These are phyloP conservation scores for Bryconaethiops microstoma DNA, from an alignment of 2,797 vertebrate genomes.

Conservation along the genomic window DNA sequence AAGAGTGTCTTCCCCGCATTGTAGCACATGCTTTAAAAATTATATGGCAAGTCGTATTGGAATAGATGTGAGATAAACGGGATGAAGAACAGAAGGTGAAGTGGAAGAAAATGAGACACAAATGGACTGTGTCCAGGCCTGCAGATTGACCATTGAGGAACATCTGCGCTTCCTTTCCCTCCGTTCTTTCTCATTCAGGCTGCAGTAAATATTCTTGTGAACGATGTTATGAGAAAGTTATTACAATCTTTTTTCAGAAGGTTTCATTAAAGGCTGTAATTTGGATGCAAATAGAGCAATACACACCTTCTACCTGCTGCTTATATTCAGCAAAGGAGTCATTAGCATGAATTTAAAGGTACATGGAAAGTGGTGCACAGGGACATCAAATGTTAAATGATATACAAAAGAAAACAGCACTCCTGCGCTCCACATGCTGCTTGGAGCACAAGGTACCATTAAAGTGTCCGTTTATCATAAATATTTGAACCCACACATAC, in stretches of 20 bases:
- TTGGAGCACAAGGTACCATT: neutral
- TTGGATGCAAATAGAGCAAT: neutral
- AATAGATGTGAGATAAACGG: neutral
- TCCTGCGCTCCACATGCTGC: neutral
- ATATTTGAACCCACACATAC: neutral
- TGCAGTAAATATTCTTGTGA: neutral
- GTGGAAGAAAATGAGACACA: neutral
- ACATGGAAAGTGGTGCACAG: neutral
- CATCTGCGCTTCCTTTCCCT: conserved; percentile 3
- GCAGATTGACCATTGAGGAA: conserved; percentile 14
- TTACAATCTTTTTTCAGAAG: neutral
- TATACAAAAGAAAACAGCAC: neutral
- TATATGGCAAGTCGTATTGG: neutral
- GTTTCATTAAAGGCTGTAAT: neutral
- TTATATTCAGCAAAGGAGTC: neutral
- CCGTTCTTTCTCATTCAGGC: neutral
- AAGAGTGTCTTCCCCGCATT: too few species aligned
- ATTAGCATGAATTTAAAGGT: neutral
- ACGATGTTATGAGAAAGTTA: neutral
- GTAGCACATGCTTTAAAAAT: neutral
- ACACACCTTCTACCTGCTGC: neutral
- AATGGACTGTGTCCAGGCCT: neutral
- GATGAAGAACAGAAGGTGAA: neutral
- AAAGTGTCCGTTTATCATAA: neutral
- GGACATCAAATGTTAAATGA: neutral